Evolutionary conservation across 2,113 vertebrate genomes (phyloP).

Genomic region (Malurus melanocephalus): DNA sequence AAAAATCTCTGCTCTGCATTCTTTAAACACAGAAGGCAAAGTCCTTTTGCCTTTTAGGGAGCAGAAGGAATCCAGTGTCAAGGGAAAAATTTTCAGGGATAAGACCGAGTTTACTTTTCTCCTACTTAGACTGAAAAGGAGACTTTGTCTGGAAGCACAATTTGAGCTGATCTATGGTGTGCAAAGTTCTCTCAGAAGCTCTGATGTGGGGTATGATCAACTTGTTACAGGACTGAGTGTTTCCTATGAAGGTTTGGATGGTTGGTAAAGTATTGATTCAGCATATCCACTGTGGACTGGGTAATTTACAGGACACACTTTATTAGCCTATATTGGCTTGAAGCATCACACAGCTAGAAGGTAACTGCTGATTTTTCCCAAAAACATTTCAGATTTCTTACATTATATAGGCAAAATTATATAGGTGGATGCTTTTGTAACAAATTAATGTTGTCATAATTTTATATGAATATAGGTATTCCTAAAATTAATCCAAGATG

Average conservation of each 20-base stretch:
- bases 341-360: background rate
- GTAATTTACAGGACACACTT: background rate
- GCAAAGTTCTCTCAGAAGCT: background rate
- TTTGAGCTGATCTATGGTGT: background rate
- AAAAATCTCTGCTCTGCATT: background rate
- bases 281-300: background rate
- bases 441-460: background rate
- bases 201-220: background rate
- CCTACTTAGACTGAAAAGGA: background rate
- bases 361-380: background rate
- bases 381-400: background rate
- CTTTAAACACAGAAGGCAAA: background rate
- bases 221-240: background rate
- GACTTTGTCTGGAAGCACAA: background rate
- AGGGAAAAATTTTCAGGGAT: background rate
- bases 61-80: background rate
- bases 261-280: background rate
- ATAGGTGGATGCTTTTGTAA: background rate
- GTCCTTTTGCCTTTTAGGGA: background rate
- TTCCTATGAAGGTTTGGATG: background rate
- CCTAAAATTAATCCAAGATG: background rate
- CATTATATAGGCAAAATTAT: background rate
- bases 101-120: background rate
- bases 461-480: background rate
- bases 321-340: background rate